Base-by-base conservation (phyloP, 37 sponge, comb jelly and placozoan genomes). In the Mnemiopsis leidyi region DNA sequence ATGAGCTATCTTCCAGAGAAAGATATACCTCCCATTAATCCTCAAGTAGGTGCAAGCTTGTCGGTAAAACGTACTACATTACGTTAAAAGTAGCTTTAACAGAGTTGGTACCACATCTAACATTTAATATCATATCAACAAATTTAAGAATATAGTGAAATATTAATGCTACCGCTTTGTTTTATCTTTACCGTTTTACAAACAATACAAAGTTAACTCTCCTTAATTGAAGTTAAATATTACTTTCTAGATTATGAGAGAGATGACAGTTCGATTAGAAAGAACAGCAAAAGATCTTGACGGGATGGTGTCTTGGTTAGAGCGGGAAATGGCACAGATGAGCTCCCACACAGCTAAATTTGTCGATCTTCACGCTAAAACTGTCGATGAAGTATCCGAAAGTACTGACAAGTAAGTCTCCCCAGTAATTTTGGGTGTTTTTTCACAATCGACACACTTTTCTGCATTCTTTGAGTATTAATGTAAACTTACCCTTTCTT, bases 261-360 rank as follows among this genome's bases (percentile, higher is more conserved):
- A 79, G 21, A 28, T 79, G 37, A 29, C 37, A 5, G 34, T 35
- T 16, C 2, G 82, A 20, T 7, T 79, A 20, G 82, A 79, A 37
- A 13, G 37, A 28, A 34, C 82, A 5, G 2, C 82, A 34, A 79
- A 79, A 33, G 82, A 79, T 79, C 36, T 79, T 34, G 36, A 16
- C 9, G 36, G 82, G 36, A 79, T 79, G 82, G 35, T 79, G 33
- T 16, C 36, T 23, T 79, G 82, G 82, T 36, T 79, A 37, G 82
- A 79, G 36, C 31, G 82, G 21, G 82, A 79, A 37, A 79, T 79
- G 37, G 2, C 16, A 7, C 2, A 13, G 1, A 79, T 79, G 35
- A 34, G 36, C 37, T 16, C 20, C 0, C 82, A 79, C 37, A 79
- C 82, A 13, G 21, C 82, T 35, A 18, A 1, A 35, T 36, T 79